Evolutionary conservation across 2,797 vertebrate species (phyloP).

Genomic region (Arrhamphus sclerolepis): DNA sequence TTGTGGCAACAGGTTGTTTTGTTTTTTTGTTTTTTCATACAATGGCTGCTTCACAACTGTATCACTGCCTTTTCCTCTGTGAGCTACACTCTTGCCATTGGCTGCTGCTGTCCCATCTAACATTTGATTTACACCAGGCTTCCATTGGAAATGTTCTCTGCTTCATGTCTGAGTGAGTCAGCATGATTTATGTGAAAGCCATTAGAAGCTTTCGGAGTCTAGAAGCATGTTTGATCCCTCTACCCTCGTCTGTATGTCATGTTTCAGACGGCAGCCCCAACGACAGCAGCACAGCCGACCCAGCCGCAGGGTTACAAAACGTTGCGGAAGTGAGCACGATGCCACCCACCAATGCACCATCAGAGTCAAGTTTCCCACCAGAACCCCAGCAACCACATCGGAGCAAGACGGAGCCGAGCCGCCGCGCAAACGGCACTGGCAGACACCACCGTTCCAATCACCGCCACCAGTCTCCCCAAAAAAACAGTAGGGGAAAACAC

Average conservation of each 20-base stretch:
- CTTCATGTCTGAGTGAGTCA: slow-evolving; percentile 49
- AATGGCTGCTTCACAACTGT: slow-evolving; percentile 61
- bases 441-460: slow-evolving; percentile 83
- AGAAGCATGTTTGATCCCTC: slow-evolving; percentile 72
- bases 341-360: slow-evolving; percentile 78
- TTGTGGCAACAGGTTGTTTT: too few species aligned
- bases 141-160: slow-evolving; percentile 64
- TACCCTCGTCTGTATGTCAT: slow-evolving; percentile 76
- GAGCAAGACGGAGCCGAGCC: slow-evolving; percentile 85
- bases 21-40: slow-evolving; percentile 39
- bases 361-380: slow-evolving; percentile 89
- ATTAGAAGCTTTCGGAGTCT: slow-evolving; percentile 28
- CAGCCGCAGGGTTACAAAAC: slow-evolving; percentile 92
- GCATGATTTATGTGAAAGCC: slow-evolving; percentile 59
- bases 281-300: slow-evolving; percentile 86
- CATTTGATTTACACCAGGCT: slow-evolving; percentile 66
- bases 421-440: slow-evolving; percentile 72
- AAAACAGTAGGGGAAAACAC: slow-evolving; percentile 66
- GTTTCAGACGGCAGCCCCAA: slow-evolving; percentile 90
- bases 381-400: slow-evolving; percentile 91
- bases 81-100: slow-evolving; percentile 55
- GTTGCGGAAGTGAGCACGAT: slow-evolving; percentile 91
- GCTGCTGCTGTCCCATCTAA: slow-evolving; percentile 59
- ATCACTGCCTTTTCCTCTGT: slow-evolving; percentile 52
- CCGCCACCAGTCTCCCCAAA: slow-evolving; percentile 85